Evolutionary conservation across 2,888 invertebrate species (phyloP).

Genomic region (Sinotaia quadrata): DNA sequence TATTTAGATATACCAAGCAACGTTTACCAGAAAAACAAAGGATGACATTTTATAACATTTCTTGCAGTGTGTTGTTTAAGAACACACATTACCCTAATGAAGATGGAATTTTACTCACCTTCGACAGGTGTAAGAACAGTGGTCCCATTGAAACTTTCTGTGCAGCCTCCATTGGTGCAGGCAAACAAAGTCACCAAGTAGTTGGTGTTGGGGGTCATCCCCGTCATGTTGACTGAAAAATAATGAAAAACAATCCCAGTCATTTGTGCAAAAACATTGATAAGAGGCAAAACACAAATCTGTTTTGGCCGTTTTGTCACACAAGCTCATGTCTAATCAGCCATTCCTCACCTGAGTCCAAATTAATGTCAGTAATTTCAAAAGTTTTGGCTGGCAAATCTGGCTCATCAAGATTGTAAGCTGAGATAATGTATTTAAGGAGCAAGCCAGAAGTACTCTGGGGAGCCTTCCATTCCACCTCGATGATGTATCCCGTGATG

Average conservation of each 20-base stretch:
- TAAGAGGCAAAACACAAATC: too few relatives aligned
- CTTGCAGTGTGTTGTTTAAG: too few relatives aligned
- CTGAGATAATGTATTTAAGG: conserved; percentile 56
- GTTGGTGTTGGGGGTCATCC: conserved; percentile 61
- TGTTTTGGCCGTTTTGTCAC: neutral
- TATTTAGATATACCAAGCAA: too few relatives aligned
- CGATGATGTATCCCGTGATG: conserved; percentile 57
- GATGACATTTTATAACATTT: too few relatives aligned
- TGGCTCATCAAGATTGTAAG: conserved; percentile 54
- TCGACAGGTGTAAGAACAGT: conserved; percentile 62
- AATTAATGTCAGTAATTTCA: conserved; percentile 47
- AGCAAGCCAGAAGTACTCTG: conserved; percentile 63
- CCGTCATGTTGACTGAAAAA: conserved; percentile 56
- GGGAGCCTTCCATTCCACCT: conserved; percentile 63
- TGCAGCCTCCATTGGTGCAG: conserved; percentile 70
- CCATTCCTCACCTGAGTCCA: conserved; percentile 31
- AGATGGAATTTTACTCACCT: too few relatives aligned
- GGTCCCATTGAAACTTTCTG: conserved; percentile 62
- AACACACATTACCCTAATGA: too few relatives aligned
- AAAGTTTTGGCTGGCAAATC: conserved; percentile 40
- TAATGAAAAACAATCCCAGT: conserved; percentile 5
- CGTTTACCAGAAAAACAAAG: too few relatives aligned
- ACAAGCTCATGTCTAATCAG: too few relatives aligned
- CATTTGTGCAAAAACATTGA: too few relatives aligned
- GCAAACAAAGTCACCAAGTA: conserved; percentile 65